Percentiles rank a stretch among this genome's conserved stretches.
Evolutionary conservation across 2,888 invertebrate genomes (phyloP).

Genomic region (Neuroscelio doddi): DNA sequence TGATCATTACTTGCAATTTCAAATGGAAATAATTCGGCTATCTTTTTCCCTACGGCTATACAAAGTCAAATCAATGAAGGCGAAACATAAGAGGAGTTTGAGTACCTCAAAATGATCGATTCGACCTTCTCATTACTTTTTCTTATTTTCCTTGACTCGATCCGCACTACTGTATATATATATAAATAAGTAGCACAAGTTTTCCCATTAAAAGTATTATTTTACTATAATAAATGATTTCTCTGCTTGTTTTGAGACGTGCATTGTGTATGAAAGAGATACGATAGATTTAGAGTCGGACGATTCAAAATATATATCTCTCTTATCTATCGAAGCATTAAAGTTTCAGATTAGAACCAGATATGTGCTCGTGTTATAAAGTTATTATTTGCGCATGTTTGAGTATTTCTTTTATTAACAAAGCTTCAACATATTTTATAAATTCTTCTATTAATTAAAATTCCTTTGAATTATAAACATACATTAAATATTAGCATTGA

Average conservation of each 20-base stretch:
- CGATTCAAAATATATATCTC: constrained; percentile 32
- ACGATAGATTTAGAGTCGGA: constrained; percentile 21
- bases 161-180: constrained; percentile 32
- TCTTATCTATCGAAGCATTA: constrained; percentile 24
- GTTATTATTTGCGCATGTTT: too few relatives aligned
- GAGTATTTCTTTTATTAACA: too few relatives aligned
- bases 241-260: constrained; percentile 24
- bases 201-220: constrained; percentile 46
- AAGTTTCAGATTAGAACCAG: constrained; percentile 30
- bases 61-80: constrained; percentile 34
- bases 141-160: constrained; percentile 29
- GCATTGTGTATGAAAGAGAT: constrained; percentile 23
- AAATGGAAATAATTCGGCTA: constrained; percentile 34
- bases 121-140: constrained; percentile 34
- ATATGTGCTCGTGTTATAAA: neutral
- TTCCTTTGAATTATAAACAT: too few relatives aligned
- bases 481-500: too few relatives aligned
- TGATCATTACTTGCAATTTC: constrained; percentile 35
- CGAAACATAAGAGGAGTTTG: constrained; percentile 17
- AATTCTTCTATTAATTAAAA: too few relatives aligned
- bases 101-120: constrained; percentile 30
- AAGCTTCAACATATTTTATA: too few relatives aligned
- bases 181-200: constrained; percentile 42
- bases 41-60: constrained; percentile 17
- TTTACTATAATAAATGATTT: constrained; percentile 36